Base-by-base conservation (phyloP, 2,113 vertebrate species). In the Phalacrocorax brasilianus region DNA sequence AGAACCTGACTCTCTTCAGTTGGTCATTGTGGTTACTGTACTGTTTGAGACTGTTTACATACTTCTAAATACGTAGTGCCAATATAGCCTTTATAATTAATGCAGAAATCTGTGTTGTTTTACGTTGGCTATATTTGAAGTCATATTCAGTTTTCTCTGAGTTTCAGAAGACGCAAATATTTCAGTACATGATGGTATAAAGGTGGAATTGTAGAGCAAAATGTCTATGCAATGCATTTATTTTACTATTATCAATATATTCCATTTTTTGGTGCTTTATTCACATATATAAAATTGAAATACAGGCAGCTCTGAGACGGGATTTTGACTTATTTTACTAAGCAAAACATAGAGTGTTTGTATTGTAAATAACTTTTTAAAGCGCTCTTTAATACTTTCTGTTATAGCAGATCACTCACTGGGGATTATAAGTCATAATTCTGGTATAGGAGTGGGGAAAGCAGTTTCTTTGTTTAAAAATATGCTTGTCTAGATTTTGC, bases 361-460 rank as follows among this genome's bases (percentile, higher is more conserved):
- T 84, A 38, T 91, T 86, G 83, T 94, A 96, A 92, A 94, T 85
- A 93, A 87, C 35, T 89, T 94, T 49, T 67, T 13, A 68, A 92
- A 93, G 55, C 68, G 27, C 49, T 84, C 65, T 93, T 91, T 92
- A 95, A 84, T 88, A 52, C 18, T 95, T 95, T 88, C 33, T 88
- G 18, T 86, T 93, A 53, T 2, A 87, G 76, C 50, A 78, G 35
- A 94, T 95, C 76, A 56, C 44, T 94, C 91, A 49, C 26, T 78
- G 40, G 68, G 76, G 72, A 84, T 95, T 94, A 45, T 86, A 84
- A 83, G 65, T 95, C 68, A 65, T 93, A 68, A 78, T 95, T 93
- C 78, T 78, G 40, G 40, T 84, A 74, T 30, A 23, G 83, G 61
- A 91, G 47, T 62, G 11, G 63, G 27, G 33, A 95, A 81, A 27